Percentiles rank a stretch among this genome's conserved stretches.
phyloP scores from a whole-genome alignment of 2,888 invertebrate species.

The Notodonta dromedarius region DNA sequence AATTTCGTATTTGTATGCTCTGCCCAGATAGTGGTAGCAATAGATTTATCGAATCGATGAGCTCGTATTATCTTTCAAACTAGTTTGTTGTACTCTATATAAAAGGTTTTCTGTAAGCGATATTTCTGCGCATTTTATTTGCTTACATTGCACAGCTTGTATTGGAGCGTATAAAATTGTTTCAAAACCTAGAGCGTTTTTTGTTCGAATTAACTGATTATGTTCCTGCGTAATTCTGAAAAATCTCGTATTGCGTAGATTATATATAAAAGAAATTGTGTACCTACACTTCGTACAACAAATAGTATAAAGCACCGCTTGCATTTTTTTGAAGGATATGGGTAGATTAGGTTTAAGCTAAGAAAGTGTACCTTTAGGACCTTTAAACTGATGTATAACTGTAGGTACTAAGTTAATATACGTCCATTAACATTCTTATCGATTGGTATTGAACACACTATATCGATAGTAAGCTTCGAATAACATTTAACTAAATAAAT shows the following conservation, averaged over 20 bases:
- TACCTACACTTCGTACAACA: no score
- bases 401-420: no score
- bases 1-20: constrained; percentile 82
- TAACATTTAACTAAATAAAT: constrained; percentile 34
- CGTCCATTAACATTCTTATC: not conserved
- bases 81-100: constrained; percentile 22
- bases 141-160: not conserved
- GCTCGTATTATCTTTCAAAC: constrained; percentile 51
- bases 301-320: no score
- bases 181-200: constrained; percentile 9
- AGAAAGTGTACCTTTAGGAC: no score
- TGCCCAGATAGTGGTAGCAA: constrained; percentile 71
- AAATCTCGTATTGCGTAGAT: no score
- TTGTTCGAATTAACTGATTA: not conserved
- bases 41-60: constrained; percentile 72
- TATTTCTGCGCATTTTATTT: constrained; percentile 8
- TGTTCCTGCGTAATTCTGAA: no score
- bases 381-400: no score
- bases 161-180: constrained; percentile 21
- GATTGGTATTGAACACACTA: constrained; percentile 11
- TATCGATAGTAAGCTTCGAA: constrained; percentile 20
- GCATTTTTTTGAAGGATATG: no score
- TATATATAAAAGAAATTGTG: no score
- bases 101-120: constrained; percentile 13
- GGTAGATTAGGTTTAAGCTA: no score